Evolutionary conservation across 2,113 vertebrate genomes (phyloP).

Genomic region (Elachura formosa): DNA sequence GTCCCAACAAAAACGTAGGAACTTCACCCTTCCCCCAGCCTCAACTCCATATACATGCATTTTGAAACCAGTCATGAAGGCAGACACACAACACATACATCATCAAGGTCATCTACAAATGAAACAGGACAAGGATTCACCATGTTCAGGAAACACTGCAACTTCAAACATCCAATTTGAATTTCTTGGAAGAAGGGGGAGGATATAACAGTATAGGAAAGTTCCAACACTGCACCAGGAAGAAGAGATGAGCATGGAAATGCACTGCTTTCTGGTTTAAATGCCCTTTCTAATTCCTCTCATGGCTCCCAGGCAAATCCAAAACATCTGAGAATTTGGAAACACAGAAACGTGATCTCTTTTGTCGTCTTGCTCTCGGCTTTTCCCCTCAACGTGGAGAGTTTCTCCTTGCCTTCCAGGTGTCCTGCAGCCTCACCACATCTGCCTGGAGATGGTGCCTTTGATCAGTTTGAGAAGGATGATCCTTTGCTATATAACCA

Average conservation of each 20-base stretch:
- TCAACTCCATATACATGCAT: conserved; percentile 4
- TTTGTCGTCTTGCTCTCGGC: not conserved
- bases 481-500: conserved; percentile 28
- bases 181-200: conserved; percentile 18
- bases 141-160: conserved; percentile 61
- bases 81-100: conserved; percentile 8
- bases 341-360: not conserved
- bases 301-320: conserved; percentile 46
- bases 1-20: not conserved
- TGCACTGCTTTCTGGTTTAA: conserved; percentile 59
- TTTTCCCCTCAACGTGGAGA: not conserved
- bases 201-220: not conserved
- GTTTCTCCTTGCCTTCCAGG: conserved; percentile 36
- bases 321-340: conserved; percentile 24
- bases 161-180: conserved; percentile 48
- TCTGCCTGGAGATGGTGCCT: not conserved
- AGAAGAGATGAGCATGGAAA: conserved; percentile 34
- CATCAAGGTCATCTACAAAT: conserved; percentile 64
- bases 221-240: conserved; percentile 29
- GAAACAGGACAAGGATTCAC: conserved; percentile 60
- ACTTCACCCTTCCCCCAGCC: not conserved
- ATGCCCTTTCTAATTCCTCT: conserved; percentile 25
- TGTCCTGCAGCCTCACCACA: conserved; percentile 26
- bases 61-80: not conserved
- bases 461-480: not conserved